Base-by-base conservation (phyloP, 2,797 vertebrate species). In the Capromys pilorides region DNA sequence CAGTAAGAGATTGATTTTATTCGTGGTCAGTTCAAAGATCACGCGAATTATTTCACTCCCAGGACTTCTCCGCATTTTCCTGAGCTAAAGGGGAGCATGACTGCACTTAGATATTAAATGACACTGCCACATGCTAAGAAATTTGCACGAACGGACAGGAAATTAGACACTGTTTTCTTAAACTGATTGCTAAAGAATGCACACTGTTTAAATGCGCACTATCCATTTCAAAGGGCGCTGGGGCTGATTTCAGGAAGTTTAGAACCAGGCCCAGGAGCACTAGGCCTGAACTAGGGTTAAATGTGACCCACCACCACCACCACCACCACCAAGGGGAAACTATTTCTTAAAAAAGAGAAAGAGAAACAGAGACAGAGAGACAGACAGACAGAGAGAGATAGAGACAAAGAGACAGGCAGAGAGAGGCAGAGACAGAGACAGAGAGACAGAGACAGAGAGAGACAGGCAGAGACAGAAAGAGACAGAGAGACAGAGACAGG, bases 201-300 rank as follows among this genome's bases (percentile, higher is more conserved):
- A 66, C 11, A 0, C 94, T 96, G 94, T 96, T 97, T 97, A 94
- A 98, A 98, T 0, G 59, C 26, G 41, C 28, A 79, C 93, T 97
- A 98, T 98, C 98, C 97, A 97, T 98, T 98, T 98, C 98, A 98
- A 98, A 98, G 98, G 66, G 96, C 89, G 94, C 85, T 62, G 66
- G 93, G 90, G 81, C 95, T 95, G 96, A 97, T 97, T 98, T 97
- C 97, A 97, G 97, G 98, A 98, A 98, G 97, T 98, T 98, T 97
- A 97, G 98, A 98, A 98, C 97, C 96, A 90, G 96, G 95, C 98
- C 96, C 67, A 92, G 96, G 96, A 96, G 97, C 96, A 97, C 93
- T 96, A 96, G 93, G 91, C 97, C 92, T 89, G 96, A 98, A 97
- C 98, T 96, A 95, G 97, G 98, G 96, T 95, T 96, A 97, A 98